These are phyloP conservation scores for Neodiprion pinetum DNA, from an alignment of 1,140 invertebrate genomes.

Conservation along the genomic window DNA sequence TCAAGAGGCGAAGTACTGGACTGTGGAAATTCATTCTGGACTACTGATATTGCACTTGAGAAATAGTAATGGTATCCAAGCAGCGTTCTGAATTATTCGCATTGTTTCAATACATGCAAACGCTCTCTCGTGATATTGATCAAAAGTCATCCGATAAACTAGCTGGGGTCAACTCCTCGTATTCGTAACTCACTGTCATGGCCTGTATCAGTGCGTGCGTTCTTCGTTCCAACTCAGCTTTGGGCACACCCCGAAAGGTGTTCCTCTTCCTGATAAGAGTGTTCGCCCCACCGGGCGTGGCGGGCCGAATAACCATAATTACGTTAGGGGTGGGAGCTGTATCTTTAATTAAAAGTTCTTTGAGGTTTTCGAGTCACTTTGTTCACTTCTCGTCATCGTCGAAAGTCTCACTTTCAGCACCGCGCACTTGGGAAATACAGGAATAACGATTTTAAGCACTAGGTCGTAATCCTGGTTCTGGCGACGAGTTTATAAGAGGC, in stretches of 20 bases:
- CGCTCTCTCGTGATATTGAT: too few species aligned
- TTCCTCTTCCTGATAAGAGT: slow-evolving; percentile 55
- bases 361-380: slow-evolving; percentile 1
- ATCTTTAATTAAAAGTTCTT: slow-evolving; percentile 8
- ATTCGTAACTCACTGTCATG: slow-evolving; percentile 74
- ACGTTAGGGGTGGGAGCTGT: slow-evolving; percentile 35
- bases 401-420: slow-evolving; percentile 25
- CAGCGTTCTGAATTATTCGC: too few species aligned
- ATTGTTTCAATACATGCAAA: too few species aligned
- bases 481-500: too few species aligned
- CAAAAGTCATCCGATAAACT: not conserved
- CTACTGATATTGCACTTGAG: too few species aligned
- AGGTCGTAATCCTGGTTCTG: too few species aligned
- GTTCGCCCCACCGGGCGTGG: slow-evolving; percentile 33
- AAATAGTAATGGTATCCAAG: too few species aligned
- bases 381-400: slow-evolving; percentile 10
- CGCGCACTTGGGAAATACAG: slow-evolving; percentile 26
- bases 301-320: slow-evolving; percentile 28
- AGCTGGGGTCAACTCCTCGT: not conserved
- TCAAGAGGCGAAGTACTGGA: not conserved
- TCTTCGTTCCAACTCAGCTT: slow-evolving; percentile 74
- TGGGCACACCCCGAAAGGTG: slow-evolving; percentile 78
- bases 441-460: not conserved
- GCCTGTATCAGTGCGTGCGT: slow-evolving; percentile 72
- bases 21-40: not conserved